These are phyloP conservation scores for Erebia epiphron DNA, from an alignment of 2,888 invertebrate genomes.

Conservation along the genomic window DNA sequence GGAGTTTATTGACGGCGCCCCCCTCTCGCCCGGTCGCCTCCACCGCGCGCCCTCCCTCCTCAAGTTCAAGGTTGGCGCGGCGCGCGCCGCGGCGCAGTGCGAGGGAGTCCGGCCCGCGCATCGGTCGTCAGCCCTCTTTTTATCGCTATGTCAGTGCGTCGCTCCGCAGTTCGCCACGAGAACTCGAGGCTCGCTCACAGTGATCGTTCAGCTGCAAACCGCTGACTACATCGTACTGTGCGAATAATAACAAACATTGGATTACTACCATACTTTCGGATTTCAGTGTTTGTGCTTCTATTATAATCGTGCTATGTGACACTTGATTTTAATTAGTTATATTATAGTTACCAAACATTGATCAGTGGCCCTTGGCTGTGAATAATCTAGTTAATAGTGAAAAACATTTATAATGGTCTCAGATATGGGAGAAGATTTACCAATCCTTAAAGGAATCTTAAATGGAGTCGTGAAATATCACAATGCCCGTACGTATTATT, in stretches of 20 bases:
- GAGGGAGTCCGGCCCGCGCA: slow-evolving; percentile 83
- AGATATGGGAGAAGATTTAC: slow-evolving; percentile 94
- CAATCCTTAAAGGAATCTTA: slow-evolving; percentile 94
- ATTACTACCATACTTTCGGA: slow-evolving; percentile 65
- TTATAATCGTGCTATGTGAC: slow-evolving; percentile 50
- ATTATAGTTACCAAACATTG: slow-evolving; percentile 73
- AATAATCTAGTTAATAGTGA: slow-evolving; percentile 71
- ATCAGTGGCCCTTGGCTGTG: slow-evolving; percentile 79
- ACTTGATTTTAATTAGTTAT: slow-evolving; percentile 53
- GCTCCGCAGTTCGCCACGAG: slow-evolving; percentile 66
- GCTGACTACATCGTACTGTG: slow-evolving; percentile 59
- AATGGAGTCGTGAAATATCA: slow-evolving; percentile 96
- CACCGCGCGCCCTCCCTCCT: slow-evolving; percentile 73
- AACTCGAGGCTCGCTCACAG: slow-evolving; percentile 66
- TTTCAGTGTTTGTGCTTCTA: slow-evolving; percentile 72
- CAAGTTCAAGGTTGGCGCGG: slow-evolving; percentile 85
- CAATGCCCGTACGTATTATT: slow-evolving; percentile 93
- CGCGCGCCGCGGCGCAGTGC: slow-evolving; percentile 83
- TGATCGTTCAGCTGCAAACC: slow-evolving; percentile 55
- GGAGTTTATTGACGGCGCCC: slow-evolving; percentile 80
- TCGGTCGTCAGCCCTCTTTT: slow-evolving; percentile 81
- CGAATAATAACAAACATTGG: slow-evolving; percentile 59
- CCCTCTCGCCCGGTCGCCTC: slow-evolving; percentile 67
- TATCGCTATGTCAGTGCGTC: slow-evolving; percentile 71
- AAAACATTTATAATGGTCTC: slow-evolving; percentile 73